Evolutionary conservation across 2,888 invertebrate species (phyloP).

Genomic region (Cheilosia vulpina): DNA sequence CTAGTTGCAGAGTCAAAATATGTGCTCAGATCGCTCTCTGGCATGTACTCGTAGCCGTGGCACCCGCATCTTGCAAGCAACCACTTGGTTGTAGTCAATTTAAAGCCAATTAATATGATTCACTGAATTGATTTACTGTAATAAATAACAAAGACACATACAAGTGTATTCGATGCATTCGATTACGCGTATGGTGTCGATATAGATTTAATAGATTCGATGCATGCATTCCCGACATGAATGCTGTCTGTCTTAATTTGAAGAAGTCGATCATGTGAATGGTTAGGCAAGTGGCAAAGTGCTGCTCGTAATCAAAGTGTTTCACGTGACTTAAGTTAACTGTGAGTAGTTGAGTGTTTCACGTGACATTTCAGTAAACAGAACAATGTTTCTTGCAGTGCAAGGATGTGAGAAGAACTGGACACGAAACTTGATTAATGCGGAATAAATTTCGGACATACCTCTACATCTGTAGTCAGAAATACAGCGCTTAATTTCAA

Average conservation of each 20-base stretch:
- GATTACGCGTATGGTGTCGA: neutral
- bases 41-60: slow-evolving; percentile 14
- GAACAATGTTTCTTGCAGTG: neutral
- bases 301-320: neutral
- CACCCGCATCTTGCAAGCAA: slow-evolving; percentile 26
- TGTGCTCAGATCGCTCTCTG: slow-evolving; percentile 9
- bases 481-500: too few relatives aligned
- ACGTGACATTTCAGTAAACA: neutral
- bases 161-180: slow-evolving; percentile 2
- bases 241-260: slow-evolving; percentile 10
- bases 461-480: too few relatives aligned
- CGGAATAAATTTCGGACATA: too few relatives aligned
- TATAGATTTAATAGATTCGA: neutral
- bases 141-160: slow-evolving; percentile 41
- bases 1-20: slow-evolving; percentile 22
- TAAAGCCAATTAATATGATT: slow-evolving; percentile 69
- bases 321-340: neutral
- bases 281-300: neutral
- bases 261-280: slow-evolving; percentile 15
- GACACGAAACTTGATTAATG: too few relatives aligned
- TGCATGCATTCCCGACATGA: neutral
- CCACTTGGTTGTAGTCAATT: slow-evolving; percentile 53
- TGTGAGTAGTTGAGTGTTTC: neutral
- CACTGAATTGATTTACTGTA: slow-evolving; percentile 69
- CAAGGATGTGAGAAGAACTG: neutral